Base-by-base conservation (phyloP, 2,797 vertebrate genomes). In the Cephalopachus bancanus region DNA sequence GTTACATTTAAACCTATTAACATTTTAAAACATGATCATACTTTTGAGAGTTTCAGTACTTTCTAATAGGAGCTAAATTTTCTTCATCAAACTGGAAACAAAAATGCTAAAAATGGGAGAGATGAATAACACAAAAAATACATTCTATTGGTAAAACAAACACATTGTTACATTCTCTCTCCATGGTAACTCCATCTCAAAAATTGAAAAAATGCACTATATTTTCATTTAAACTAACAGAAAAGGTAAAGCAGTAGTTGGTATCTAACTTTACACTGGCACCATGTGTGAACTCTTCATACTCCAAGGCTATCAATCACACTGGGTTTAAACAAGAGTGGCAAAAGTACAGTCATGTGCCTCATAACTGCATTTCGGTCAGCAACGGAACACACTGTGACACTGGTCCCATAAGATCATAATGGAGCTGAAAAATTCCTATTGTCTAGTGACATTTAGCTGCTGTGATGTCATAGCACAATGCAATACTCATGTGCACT, bases 71-170 rank as follows among this genome's bases (percentile, higher is more conserved):
- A 76, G 83, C 33, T 92, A 87, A 78, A 62, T 85, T 91, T 96
- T 96, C 67, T 71, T 91, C 37, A 90, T 76, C 30, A 59, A 96
- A 87, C 51, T 95, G 11, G 53, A 78, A 95, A 89, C 9, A 92
- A 93, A 94, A 93, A 92, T 53, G 20, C 76, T 93, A 89, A 72
- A 95, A 78, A 15, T 62, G 55, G 24, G 90, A 89, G 24, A 81
- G 37, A 76, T 3, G 76, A 93, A 75, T 76, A 64, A 72, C 80
- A 89, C 4, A 83, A 81, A 96, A 65, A 84, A 64, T n/a, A 62
- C 14, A 80, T n/a, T 83, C n/a, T 16, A 53, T 1, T 81, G 9
- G 49, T 65, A 76, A 85, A 87, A 84, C 22, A 83, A 75, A 91
- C 59, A 55, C 5, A 71, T 37, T 4, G 14, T 59, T 86, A 80